A percentile compares a stretch with the other conserved stretches of the same genome.
Evolutionary conservation across 2,113 vertebrate genomes (phyloP).

Genomic region (Crotalus helleri): DNA sequence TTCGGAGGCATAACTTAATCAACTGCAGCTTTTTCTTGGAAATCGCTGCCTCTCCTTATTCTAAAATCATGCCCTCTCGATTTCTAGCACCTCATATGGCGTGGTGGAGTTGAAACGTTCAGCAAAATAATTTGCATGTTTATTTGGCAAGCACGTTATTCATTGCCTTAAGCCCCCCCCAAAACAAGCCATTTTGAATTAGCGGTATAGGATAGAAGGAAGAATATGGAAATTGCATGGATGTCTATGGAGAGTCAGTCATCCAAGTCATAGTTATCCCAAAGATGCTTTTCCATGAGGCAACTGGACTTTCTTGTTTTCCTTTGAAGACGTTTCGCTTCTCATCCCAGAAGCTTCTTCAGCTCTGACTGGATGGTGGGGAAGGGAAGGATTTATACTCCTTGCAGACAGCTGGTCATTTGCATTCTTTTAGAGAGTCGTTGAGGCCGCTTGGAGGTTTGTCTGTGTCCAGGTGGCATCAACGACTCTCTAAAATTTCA

Average conservation of each 20-base stretch:
- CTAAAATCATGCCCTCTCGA: not conserved
- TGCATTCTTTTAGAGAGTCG: too few relatives aligned
- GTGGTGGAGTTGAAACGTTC: not conserved
- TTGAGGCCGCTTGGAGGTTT: too few relatives aligned
- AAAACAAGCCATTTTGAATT: not conserved
- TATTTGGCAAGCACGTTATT: not conserved
- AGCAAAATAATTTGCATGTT: not conserved
- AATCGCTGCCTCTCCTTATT: not conserved
- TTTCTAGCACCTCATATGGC: not conserved
- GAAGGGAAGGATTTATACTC: too few relatives aligned
- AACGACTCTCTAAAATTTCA: not conserved
- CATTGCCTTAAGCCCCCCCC: not conserved
- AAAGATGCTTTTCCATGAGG: too few relatives aligned
- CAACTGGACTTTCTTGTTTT: too few relatives aligned
- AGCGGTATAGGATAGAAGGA: not conserved
- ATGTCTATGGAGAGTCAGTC: too few relatives aligned
- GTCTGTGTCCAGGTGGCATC: too few relatives aligned
- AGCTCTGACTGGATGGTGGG: too few relatives aligned
- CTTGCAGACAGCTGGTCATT: too few relatives aligned
- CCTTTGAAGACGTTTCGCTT: too few relatives aligned
- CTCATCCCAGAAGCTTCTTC: too few relatives aligned
- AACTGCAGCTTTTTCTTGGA: not conserved
- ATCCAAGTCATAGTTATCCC: too few relatives aligned
- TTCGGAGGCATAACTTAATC: not conserved
- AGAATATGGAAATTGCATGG: not conserved